Evolutionary conservation across 2,888 invertebrate genomes (phyloP).

Genomic region (Drosophila buzzatii): DNA sequence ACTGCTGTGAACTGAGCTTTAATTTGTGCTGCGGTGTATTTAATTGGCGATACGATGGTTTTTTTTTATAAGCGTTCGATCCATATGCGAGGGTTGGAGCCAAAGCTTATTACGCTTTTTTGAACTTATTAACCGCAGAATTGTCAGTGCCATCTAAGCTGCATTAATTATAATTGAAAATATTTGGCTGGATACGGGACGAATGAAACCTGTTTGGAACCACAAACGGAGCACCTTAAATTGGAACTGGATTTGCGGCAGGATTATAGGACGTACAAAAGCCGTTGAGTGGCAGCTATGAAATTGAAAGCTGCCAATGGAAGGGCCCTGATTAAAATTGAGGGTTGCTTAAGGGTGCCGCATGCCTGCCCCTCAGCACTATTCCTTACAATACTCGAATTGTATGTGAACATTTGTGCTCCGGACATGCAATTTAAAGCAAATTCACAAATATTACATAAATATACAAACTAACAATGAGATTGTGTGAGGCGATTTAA

Average conservation of each 20-base stretch:
- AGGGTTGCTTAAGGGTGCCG: slow-evolving; percentile 29
- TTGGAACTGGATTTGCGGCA: slow-evolving; percentile 14
- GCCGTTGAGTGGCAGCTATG: slow-evolving; percentile 38
- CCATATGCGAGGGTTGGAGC: background rate
- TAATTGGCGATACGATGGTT: slow-evolving; percentile 56
- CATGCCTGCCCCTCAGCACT: background rate
- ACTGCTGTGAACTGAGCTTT: slow-evolving; percentile 45
- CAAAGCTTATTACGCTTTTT: slow-evolving; percentile 50
- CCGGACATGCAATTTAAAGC: slow-evolving; percentile 16
- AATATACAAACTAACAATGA: background rate
- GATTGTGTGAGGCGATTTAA: background rate
- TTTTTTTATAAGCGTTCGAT: background rate
- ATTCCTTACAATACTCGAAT: background rate
- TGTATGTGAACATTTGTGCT: background rate
- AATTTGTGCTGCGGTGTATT: slow-evolving; percentile 47
- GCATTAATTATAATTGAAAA: slow-evolving; percentile 63
- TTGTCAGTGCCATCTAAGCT: slow-evolving; percentile 60
- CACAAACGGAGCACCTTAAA: background rate
- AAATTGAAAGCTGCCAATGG: slow-evolving; percentile 25
- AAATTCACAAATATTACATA: slow-evolving; percentile 21
- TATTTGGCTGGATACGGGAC: slow-evolving; percentile 9
- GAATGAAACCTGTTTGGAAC: background rate
- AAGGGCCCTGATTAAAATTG: slow-evolving; percentile 12
- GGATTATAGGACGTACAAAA: slow-evolving; percentile 27
- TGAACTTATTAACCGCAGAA: slow-evolving; percentile 52